Evolutionary conservation across 1,140 invertebrate species (phyloP), one percentile per base, ranked within the genome.

Genomic region (Drosophila mauritiana): DNA sequence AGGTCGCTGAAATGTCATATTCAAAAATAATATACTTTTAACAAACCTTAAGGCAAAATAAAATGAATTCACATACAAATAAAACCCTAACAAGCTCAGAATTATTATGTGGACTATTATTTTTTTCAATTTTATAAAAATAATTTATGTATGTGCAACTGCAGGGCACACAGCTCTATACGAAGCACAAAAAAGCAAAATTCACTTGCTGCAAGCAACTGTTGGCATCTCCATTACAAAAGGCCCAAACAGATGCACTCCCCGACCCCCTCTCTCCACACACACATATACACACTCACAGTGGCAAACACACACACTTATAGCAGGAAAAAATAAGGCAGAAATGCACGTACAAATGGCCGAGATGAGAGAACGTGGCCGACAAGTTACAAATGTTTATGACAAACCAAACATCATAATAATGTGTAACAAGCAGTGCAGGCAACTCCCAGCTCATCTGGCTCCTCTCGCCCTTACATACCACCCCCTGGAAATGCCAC

Each of bases 351-450:
- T 70, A 70, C 64, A 70, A 57, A 70, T 69, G 37, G 51, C 39
- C 51, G 49, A 48, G 65, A 67, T 27, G 62, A 39, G 48, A 34
- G 62, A 36, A 73, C 61, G 65, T 68, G 73, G 73, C 64, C 72
- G 55, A 78, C 80, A 84, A 78, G 84, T 78, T 90, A 89, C 85
- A 89, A 89, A 89, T 89, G 85, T 89, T 89, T 89, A 89, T 89
- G 84, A 89, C 84, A 89, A 88, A 84, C 84, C 80, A 88, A 89
- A 90, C 84, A 89, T 74, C 80, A 80, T 89, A 89, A 89, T 84
- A 89, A 89, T 78, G 79, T 89, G 84, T 80, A 80, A 70, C 77
- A 89, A 72, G 65, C 76, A 83, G 58, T 84, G 81, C 84, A 84
- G 55, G 37, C 39, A 22, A 43, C 49, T 45, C 31, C 5, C 20